Conservation (phyloP, 2,797 vertebrate species). For the Falco naumanni region DNA sequence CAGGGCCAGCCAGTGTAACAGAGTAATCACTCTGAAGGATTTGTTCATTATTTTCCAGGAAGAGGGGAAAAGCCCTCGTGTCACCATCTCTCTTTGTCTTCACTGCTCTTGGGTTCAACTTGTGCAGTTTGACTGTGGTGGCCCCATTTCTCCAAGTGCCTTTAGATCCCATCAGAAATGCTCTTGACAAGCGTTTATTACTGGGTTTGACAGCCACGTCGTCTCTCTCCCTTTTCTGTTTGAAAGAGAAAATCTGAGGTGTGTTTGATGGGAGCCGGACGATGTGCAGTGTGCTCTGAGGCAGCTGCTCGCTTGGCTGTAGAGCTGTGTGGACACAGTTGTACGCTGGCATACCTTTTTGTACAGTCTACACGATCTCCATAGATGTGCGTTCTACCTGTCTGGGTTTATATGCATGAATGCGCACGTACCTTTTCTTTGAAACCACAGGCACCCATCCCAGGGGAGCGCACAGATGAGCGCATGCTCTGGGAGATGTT, state of each 20-base stretch:
- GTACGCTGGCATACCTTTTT: background rate
- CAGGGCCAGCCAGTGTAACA: background rate
- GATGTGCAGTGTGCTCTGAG: background rate
- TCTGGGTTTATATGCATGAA: background rate
- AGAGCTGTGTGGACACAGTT: background rate
- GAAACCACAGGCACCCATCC: background rate
- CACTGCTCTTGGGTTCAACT: background rate
- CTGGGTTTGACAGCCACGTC: background rate
- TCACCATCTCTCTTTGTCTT: background rate
- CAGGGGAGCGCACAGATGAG: background rate
- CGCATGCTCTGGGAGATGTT: background rate
- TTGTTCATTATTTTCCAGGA: constrained; percentile 34
- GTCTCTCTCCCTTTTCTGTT: background rate
- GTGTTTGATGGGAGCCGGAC: background rate
- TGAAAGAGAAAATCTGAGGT: background rate
- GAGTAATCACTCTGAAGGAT: constrained; percentile 27
- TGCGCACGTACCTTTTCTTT: background rate
- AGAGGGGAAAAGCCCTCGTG: background rate
- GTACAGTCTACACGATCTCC: background rate
- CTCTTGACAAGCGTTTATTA: constrained; percentile 23
- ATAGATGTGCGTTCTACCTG: background rate
- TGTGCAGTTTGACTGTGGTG: background rate
- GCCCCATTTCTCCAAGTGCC: background rate
- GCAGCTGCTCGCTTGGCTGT: background rate
- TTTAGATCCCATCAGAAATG: background rate